phyloP scores from a whole-genome alignment of 37 sponge, comb jelly and placozoan genomes.

The Cliona cf. orientalis region DNA sequence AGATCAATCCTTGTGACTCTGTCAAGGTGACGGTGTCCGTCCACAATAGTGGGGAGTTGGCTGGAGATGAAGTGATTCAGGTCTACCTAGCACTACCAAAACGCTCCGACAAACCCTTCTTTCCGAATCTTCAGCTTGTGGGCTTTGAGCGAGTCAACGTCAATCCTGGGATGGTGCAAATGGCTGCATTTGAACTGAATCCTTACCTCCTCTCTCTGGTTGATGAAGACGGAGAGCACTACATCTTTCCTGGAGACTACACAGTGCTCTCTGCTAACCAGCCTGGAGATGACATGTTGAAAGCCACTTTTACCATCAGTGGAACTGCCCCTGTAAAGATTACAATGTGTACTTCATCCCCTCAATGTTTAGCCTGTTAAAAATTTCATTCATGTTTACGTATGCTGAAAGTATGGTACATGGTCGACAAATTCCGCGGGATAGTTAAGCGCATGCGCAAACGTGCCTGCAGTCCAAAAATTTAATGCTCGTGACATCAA shows the following conservation, averaged over 20 bases:
- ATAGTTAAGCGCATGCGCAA: no score
- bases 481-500: no score
- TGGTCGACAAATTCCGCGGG: no score
- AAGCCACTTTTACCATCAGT: background rate
- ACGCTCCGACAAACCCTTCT: background rate
- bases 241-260: constrained; percentile 59
- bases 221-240: constrained; percentile 42
- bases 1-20: constrained; percentile 35
- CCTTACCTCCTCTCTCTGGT: constrained; percentile 58
- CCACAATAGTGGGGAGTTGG: constrained; percentile 31
- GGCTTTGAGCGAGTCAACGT: constrained; percentile 44
- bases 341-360: background rate
- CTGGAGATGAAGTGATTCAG: constrained; percentile 70
- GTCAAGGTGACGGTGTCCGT: constrained; percentile 42
- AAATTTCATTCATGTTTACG: background rate
- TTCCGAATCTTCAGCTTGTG: constrained; percentile 37
- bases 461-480: no score
- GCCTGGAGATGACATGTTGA: background rate
- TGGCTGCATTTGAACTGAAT: constrained; percentile 19
- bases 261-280: constrained; percentile 13
- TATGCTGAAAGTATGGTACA: no score
- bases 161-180: background rate
- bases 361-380: constrained; percentile 1
- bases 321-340: background rate
- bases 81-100: constrained; percentile 48